A percentile compares a stretch with the other conserved stretches of the same genome.
Evolutionary conservation across 2,888 invertebrate species (phyloP).

Genomic region (Sericinus montela): DNA sequence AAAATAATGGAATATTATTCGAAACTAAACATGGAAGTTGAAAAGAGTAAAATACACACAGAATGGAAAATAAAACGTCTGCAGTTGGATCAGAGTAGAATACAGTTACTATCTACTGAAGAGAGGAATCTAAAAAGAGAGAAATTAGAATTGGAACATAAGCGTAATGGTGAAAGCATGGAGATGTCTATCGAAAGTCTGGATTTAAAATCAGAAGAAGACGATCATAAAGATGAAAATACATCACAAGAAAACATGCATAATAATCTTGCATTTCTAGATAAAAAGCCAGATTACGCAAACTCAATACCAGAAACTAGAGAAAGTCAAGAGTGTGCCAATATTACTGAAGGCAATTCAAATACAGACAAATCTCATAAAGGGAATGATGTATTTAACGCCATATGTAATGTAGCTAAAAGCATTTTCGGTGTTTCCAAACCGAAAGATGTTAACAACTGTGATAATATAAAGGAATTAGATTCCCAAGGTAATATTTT

Average conservation of each 20-base stretch:
- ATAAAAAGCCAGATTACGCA: conserved; percentile 6
- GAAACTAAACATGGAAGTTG: conserved; percentile 80
- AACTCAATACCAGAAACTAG: conserved; percentile 1
- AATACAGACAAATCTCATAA: conserved; percentile 38
- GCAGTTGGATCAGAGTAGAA: conserved; percentile 63
- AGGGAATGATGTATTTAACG: conserved; percentile 49
- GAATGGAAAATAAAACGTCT: conserved; percentile 78
- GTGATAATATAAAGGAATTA: conserved; percentile 53
- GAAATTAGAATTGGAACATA: conserved; percentile 68
- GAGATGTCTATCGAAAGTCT: conserved; percentile 55
- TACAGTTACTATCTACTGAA: conserved; percentile 68
- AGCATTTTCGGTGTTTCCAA: conserved; percentile 49
- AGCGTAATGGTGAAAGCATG: conserved; percentile 57
- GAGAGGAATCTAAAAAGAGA: conserved; percentile 77
- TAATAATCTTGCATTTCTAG: not conserved
- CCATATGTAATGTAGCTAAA: conserved; percentile 58
- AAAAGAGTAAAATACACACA: conserved; percentile 75
- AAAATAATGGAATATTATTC: conserved; percentile 82
- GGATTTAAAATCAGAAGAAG: conserved; percentile 33
- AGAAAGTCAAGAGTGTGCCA: conserved; percentile 25
- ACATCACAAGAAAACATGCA: not conserved
- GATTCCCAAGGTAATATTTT: conserved; percentile 62
- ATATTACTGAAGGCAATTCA: conserved; percentile 26
- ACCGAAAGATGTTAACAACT: conserved; percentile 33
- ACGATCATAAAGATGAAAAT: conserved; percentile 20